phyloP scores from a whole-genome alignment of 2,797 vertebrate genomes.

The Gymnopithys bicolor region DNA sequence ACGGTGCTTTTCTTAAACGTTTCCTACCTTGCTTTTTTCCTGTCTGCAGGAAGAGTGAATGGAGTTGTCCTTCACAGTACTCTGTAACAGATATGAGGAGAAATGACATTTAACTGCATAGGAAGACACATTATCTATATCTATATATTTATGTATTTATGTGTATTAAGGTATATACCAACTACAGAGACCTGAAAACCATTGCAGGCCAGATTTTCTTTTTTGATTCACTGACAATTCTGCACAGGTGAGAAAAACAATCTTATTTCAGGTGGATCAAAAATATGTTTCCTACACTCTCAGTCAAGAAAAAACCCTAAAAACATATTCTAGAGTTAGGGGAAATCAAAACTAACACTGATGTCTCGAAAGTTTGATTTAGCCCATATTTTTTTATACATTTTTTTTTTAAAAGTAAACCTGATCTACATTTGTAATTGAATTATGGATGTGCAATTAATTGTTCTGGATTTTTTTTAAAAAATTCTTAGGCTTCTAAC shows the following conservation, averaged over 20 bases:
- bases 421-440: background rate
- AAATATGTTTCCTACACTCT: background rate
- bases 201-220: background rate
- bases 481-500: background rate
- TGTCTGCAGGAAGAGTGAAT: background rate
- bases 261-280: background rate
- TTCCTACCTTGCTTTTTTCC: constrained; percentile 64
- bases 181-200: background rate
- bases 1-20: background rate
- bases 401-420: background rate
- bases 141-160: background rate
- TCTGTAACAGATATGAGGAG: constrained; percentile 32
- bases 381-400: background rate
- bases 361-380: background rate
- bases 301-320: background rate
- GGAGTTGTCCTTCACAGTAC: constrained; percentile 19
- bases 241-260: background rate
- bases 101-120: background rate
- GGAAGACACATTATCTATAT: background rate
- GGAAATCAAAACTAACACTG: background rate
- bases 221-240: background rate
- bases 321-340: background rate
- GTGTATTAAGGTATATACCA: background rate
- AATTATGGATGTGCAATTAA: background rate
- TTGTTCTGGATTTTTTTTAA: background rate